A percentile compares a stretch with the other conserved stretches of the same genome.
Evolutionary conservation across 2,113 vertebrate species (phyloP).

Genomic region (Cyprinodon tularosa): DNA sequence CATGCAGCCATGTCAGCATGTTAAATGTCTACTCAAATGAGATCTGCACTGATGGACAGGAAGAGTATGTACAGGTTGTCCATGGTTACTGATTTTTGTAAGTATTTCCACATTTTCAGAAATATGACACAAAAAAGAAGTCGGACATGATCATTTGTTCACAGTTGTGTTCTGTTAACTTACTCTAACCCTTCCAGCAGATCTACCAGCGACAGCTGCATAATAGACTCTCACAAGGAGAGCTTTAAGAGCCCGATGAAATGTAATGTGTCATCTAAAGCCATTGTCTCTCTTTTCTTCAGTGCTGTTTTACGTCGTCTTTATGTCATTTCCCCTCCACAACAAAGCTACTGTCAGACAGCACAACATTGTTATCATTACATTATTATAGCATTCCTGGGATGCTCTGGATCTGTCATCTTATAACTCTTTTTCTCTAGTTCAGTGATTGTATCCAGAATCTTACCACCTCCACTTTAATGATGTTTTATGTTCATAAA

Average conservation of each 20-base stretch:
- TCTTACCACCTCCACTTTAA: conserved; percentile 18
- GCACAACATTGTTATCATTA: background rate
- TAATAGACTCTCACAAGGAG: conserved; percentile 67
- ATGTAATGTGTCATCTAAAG: conserved; percentile 40
- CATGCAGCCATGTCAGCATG: background rate
- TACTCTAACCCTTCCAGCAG: conserved; percentile 63
- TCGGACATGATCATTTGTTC: conserved; percentile 46
- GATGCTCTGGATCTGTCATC: background rate
- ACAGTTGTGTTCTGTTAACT: conserved; percentile 42
- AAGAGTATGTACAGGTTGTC: background rate
- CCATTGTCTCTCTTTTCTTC: conserved; percentile 27
- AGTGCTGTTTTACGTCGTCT: conserved; percentile 17
- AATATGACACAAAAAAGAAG: conserved; percentile 48
- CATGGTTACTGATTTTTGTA: conserved; percentile 2
- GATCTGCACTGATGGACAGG: background rate
- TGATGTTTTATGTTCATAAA: background rate
- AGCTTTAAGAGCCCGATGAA: conserved; percentile 51
- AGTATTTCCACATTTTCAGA: background rate
- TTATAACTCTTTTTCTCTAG: background rate
- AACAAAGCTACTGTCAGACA: conserved; percentile 5
- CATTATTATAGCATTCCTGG: background rate
- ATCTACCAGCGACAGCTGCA: conserved; percentile 49
- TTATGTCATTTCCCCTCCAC: conserved; percentile 12
- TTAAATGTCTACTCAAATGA: background rate
- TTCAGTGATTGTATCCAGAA: background rate